Conservation (phyloP, 2,888 invertebrate genomes). For the Exephanes ischioxanthus region DNA sequence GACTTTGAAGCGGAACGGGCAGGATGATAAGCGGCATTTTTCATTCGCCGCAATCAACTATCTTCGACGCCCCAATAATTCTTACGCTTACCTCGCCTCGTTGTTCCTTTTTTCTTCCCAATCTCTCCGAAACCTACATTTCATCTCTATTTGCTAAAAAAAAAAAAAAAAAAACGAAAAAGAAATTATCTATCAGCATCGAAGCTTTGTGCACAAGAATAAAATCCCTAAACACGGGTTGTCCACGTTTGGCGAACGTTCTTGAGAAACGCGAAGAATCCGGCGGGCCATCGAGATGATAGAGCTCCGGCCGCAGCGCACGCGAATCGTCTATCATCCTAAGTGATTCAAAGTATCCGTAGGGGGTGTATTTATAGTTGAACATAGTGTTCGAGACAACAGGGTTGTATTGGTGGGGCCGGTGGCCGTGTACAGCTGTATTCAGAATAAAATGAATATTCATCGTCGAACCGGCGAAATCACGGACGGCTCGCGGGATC, state of each 20-base stretch:
- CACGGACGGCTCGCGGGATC: constrained; percentile 69
- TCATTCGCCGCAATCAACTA: background rate
- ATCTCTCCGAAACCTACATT: background rate
- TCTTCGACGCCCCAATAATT: background rate
- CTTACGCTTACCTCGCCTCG: background rate
- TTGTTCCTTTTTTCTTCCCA: background rate
- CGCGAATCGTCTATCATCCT: constrained; percentile 81
- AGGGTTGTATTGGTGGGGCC: constrained; percentile 33
- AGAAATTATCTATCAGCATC: background rate
- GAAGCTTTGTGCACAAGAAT: background rate
- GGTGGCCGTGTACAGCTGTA: constrained; percentile 63
- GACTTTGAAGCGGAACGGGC: background rate
- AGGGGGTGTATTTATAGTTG: constrained; percentile 59
- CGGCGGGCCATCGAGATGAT: constrained; percentile 39
- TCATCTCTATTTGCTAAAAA: background rate
- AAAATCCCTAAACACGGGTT: constrained; percentile 33
- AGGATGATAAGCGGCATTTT: background rate
- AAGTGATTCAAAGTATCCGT: constrained; percentile 80
- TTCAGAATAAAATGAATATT: constrained; percentile 79
- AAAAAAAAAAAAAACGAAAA: background rate
- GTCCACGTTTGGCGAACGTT: constrained; percentile 24
- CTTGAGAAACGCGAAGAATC: constrained; percentile 40
- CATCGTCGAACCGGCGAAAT: constrained; percentile 77
- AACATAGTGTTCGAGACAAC: constrained; percentile 31
- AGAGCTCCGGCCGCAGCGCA: constrained; percentile 72